Percentiles rank a stretch among this genome's conserved stretches.
Conservation (phyloP, 2,113 vertebrate genomes). For the Romanogobio albipinnatus region DNA sequence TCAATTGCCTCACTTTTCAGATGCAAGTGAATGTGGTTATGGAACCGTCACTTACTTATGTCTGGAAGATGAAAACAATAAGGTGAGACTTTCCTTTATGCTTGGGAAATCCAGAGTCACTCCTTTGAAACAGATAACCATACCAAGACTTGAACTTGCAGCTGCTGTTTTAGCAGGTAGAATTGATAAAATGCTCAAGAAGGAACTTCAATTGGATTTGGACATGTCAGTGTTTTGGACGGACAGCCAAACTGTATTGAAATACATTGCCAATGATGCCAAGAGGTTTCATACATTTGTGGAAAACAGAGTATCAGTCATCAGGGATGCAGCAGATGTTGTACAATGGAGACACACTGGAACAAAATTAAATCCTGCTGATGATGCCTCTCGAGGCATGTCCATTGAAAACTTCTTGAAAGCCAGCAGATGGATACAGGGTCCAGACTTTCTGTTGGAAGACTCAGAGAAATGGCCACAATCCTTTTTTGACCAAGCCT, state of each 20-base stretch:
- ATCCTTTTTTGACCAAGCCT: not conserved
- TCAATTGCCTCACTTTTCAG: constrained; percentile 17
- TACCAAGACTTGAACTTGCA: constrained; percentile 23
- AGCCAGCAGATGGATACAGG: not conserved
- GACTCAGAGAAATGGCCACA: not conserved
- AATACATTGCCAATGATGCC: constrained; percentile 43
- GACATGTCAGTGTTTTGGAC: constrained; percentile 28
- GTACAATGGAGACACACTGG: constrained; percentile 29
- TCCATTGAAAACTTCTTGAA: too few species aligned
- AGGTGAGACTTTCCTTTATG: constrained; percentile 12
- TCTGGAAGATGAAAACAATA: not conserved
- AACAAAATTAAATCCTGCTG: not conserved
- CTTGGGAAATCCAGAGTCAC: constrained; percentile 26
- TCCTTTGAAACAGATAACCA: constrained; percentile 22
- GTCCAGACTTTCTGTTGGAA: constrained; percentile 9
- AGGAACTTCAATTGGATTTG: constrained; percentile 27
- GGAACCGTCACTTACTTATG: constrained; percentile 28
- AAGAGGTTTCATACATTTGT: constrained; percentile 46
- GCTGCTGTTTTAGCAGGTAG: constrained; percentile 20
- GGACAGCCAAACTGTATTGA: constrained; percentile 37
- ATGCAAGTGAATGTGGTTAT: constrained; percentile 20
- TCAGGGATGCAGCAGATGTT: not conserved
- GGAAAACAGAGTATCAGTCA: constrained; percentile 5
- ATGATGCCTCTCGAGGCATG: constrained; percentile 12
- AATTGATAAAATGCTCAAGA: constrained; percentile 22